Percentiles rank a stretch among this genome's conserved stretches.
Evolutionary conservation across 2,113 vertebrate genomes (phyloP).

Genomic region (Pholis gunnellus): DNA sequence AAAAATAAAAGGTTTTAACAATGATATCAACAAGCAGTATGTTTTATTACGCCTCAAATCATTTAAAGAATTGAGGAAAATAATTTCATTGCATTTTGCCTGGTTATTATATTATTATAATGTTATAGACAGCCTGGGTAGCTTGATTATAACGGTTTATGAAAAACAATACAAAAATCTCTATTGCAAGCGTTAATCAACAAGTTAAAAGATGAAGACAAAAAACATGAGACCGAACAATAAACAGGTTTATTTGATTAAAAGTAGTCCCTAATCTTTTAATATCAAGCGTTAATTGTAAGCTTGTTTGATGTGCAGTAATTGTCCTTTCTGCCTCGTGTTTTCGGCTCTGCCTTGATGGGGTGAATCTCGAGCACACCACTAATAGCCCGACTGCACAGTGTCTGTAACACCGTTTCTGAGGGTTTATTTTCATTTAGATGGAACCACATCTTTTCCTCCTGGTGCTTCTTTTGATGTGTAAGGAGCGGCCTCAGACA

Average conservation of each 20-base stretch:
- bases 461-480: constrained; percentile 76
- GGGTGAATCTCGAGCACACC: constrained; percentile 52
- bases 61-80: background rate
- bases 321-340: constrained; percentile 43
- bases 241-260: constrained; percentile 33
- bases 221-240: background rate
- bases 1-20: background rate
- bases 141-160: background rate
- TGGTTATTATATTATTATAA: background rate
- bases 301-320: constrained; percentile 55
- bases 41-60: background rate
- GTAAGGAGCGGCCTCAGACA: constrained; percentile 74
- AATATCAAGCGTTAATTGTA: constrained; percentile 49
- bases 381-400: constrained; percentile 66
- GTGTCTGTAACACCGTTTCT: constrained; percentile 73
- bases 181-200: background rate
- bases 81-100: background rate
- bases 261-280: constrained; percentile 16
- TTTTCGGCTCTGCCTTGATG: constrained; percentile 39
- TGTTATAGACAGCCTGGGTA: background rate
- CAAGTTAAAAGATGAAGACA: background rate
- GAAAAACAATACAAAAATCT: background rate
- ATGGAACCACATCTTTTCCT: constrained; percentile 71
- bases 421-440: constrained; percentile 81
- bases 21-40: background rate